phyloP scores from a whole-genome alignment of 2,797 vertebrate genomes.

The Vultur gryphus region DNA sequence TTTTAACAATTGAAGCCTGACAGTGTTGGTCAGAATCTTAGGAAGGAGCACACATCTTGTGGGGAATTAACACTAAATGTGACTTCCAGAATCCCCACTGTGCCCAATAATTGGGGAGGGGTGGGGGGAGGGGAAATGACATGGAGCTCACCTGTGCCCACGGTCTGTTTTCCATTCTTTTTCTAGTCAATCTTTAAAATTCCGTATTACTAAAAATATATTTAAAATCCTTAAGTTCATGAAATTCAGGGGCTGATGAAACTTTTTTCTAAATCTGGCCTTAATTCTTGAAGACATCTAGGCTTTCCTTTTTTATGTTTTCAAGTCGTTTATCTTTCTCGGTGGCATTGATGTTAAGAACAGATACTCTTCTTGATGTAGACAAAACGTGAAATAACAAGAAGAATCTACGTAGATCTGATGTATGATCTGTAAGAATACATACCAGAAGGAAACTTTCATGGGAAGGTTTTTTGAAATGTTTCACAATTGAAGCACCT shows the following conservation, averaged over 20 bases:
- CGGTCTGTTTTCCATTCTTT: background rate
- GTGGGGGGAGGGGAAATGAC: background rate
- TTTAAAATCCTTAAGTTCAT: background rate
- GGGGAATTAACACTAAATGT: background rate
- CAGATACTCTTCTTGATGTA: background rate
- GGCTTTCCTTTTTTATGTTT: background rate
- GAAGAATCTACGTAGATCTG: background rate
- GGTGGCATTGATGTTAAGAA: background rate
- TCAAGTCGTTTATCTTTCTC: background rate
- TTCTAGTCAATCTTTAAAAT: background rate
- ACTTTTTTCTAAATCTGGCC: background rate
- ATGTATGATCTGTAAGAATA: background rate
- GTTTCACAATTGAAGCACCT: background rate
- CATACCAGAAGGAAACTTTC: background rate
- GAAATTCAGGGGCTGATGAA: background rate
- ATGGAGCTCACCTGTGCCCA: background rate
- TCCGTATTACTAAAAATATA: background rate
- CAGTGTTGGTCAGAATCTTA: background rate
- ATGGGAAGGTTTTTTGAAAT: background rate
- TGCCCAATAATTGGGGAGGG: rapidly evolving
- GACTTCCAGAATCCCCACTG: background rate
- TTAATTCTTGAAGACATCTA: background rate
- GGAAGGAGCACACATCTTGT: background rate
- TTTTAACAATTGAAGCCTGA: background rate
- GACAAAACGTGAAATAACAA: background rate